Base-by-base conservation (phyloP, 1,140 invertebrate genomes). In the Varroa destructor region DNA sequence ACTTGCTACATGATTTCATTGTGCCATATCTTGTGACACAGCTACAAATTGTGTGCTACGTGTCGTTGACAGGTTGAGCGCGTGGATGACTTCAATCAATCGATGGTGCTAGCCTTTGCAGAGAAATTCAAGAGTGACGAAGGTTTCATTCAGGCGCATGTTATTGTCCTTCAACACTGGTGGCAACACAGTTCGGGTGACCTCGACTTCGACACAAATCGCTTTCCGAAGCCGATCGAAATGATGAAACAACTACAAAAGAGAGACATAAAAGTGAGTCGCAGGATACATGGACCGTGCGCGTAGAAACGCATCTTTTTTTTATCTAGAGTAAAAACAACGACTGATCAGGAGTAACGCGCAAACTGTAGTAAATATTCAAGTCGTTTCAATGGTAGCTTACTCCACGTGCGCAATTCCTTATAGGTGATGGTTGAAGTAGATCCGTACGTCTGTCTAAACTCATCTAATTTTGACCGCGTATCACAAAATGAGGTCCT, bases 41-140 rank as follows among this genome's bases (percentile, higher is more conserved):
- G 25, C 25, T 25, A 25, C 25, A 25, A 25, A 25, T 25, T 25
- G 25, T 25, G 25, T 25, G 25, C 25, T 51, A 8, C 46, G 4
- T 51, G 46, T 8, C 8, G 46, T 51, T 5, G 4, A 51, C 46
- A 51, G 46, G 61, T 67, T 46, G 37, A 67, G 12, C 61, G 40
- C 12, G 61, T 67, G 14, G 61, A 67, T 14, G 40, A 67, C 37
- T 67, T 67, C 37, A 67, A 67, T 67, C 61, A 67, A 40, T 43
- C 61, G 61, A 67, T 67, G 61, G 46, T 67, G 40, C 8, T 40
- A 37, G 61, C 61, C 1, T 67, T 67, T 46, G 61, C 61, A 46
- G 61, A 67, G 61, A 67, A 67, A 8, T 67, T 67, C 61, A 67
- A 67, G 37, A 67, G 61, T 46, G 61, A 67, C 40, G 12, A 67